phyloP scores from a whole-genome alignment of 2,113 vertebrate genomes.

The Phainopepla nitens region DNA sequence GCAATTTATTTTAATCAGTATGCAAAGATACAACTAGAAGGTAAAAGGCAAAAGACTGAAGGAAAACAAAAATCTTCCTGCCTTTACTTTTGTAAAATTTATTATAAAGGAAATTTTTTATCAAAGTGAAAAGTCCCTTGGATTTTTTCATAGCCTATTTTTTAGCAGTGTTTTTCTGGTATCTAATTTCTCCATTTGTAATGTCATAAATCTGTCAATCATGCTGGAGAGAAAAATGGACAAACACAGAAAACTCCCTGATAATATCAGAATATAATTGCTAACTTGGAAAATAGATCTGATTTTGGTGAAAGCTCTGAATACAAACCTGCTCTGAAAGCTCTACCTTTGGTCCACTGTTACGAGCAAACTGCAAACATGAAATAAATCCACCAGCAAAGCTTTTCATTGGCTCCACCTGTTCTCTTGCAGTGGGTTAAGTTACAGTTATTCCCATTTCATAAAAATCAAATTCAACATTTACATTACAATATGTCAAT shows the following conservation, averaged over 20 bases:
- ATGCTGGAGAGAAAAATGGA: neutral
- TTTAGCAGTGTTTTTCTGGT: neutral
- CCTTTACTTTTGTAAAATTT: neutral
- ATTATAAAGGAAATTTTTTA: neutral
- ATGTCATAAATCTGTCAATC: neutral
- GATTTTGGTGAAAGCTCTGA: neutral
- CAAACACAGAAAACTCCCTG: neutral
- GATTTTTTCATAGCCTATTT: neutral
- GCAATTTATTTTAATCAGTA: neutral
- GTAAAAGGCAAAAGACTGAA: neutral
- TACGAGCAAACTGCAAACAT: neutral
- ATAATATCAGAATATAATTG: neutral
- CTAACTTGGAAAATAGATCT: neutral
- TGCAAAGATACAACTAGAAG: neutral
- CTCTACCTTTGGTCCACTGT: neutral
- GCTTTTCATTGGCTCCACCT: neutral
- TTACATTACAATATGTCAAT: neutral
- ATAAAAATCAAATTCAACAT: neutral
- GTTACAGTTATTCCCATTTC: neutral
- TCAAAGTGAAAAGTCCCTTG: neutral
- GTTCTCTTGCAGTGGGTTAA: neutral
- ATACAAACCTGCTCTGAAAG: neutral
- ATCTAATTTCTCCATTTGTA: neutral
- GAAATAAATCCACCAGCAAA: neutral
- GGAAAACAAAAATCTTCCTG: neutral